A percentile compares a stretch with the other conserved stretches of the same genome.
Conservation (phyloP, 2,113 vertebrate species). For the Hippolais icterina region DNA sequence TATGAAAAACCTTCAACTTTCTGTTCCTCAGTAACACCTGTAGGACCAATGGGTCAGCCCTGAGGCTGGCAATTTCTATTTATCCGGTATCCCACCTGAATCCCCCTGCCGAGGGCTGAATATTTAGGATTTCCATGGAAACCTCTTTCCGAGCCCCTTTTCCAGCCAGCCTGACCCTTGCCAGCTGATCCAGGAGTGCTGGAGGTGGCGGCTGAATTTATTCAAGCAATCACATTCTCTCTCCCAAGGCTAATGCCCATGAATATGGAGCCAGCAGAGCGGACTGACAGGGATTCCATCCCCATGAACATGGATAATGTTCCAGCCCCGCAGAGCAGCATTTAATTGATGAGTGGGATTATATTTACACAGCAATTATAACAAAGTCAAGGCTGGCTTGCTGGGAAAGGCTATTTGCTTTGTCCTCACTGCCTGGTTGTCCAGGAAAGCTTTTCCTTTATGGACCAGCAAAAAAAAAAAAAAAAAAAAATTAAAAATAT, state of each 20-base stretch:
- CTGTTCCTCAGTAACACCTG: not conserved
- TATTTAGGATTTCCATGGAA: slow-evolving; percentile 45
- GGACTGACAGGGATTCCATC: slow-evolving; percentile 38
- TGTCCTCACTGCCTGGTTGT: not conserved
- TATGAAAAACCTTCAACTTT: not conserved
- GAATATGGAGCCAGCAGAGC: not conserved
- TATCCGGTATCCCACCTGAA: not conserved
- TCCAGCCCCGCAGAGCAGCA: not conserved
- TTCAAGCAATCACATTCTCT: slow-evolving; percentile 60
- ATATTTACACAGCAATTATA: slow-evolving; percentile 52
- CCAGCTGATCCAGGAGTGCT: slow-evolving; percentile 31
- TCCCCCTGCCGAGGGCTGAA: not conserved
- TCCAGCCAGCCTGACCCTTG: not conserved
- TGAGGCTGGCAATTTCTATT: not conserved
- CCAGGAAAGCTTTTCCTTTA: not conserved
- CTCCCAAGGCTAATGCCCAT: slow-evolving; percentile 37
- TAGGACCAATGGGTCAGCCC: not conserved
- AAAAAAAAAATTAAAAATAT: too few species aligned
- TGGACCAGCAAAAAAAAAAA: not conserved
- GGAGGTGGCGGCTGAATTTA: slow-evolving; percentile 47
- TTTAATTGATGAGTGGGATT: slow-evolving; percentile 55
- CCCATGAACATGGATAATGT: slow-evolving; percentile 38
- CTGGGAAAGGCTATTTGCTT: not conserved
- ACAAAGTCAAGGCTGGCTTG: slow-evolving; percentile 20
- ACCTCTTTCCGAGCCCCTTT: not conserved